phyloP scores from a whole-genome alignment of 2,888 invertebrate genomes.

The Rhabditophanes sp. region DNA sequence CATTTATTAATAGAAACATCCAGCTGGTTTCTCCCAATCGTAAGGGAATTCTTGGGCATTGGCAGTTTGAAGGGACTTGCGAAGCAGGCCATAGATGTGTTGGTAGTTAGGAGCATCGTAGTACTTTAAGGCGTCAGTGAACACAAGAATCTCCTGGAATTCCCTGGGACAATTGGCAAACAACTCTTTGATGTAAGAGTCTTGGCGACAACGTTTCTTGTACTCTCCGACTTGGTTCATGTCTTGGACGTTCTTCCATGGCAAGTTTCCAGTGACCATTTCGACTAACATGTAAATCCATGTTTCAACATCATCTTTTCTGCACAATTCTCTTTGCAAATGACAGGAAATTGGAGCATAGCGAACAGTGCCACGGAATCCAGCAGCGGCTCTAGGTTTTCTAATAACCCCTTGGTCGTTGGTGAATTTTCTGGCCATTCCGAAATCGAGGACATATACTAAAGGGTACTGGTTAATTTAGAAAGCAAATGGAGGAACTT shows the following conservation, averaged over 20 bases:
- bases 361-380: slow-evolving; percentile 21
- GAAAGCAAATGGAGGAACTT: too few relatives aligned
- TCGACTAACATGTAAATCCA: slow-evolving; percentile 35
- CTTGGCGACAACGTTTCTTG: slow-evolving; percentile 18
- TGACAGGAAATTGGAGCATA: slow-evolving; percentile 28
- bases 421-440: slow-evolving; percentile 25
- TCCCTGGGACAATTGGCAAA: slow-evolving; percentile 18
- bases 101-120: slow-evolving; percentile 35
- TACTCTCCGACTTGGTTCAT: slow-evolving; percentile 30
- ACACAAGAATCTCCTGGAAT: slow-evolving; percentile 13
- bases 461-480: too few relatives aligned
- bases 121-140: slow-evolving; percentile 26
- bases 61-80: slow-evolving; percentile 13
- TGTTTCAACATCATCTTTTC: slow-evolving; percentile 26
- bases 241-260: slow-evolving; percentile 27
- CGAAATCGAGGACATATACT: slow-evolving; percentile 32
- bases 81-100: slow-evolving; percentile 18
- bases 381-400: slow-evolving; percentile 9
- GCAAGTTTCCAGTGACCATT: slow-evolving; percentile 28
- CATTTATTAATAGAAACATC: too few relatives aligned
- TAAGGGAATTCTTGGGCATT: slow-evolving; percentile 27
- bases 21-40: slow-evolving; percentile 29
- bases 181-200: slow-evolving; percentile 12
- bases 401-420: slow-evolving; percentile 23
- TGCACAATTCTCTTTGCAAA: slow-evolving; percentile 14